These are phyloP conservation scores for Chrysoperla carnea DNA, from an alignment of 1,140 invertebrate genomes.

Conservation along the genomic window DNA sequence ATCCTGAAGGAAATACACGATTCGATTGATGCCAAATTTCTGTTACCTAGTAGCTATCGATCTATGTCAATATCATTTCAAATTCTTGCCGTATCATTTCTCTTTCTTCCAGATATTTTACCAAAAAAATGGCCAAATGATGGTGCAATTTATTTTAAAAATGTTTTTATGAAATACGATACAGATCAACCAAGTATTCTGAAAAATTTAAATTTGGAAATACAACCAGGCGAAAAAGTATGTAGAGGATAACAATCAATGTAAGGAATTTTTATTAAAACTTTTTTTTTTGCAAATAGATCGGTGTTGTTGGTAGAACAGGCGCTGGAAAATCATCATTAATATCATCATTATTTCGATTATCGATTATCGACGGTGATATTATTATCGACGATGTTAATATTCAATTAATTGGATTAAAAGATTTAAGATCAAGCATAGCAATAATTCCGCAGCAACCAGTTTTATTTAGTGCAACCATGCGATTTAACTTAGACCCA, in stretches of 20 bases:
- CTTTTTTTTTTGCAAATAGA: conserved; percentile 14
- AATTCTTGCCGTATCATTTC: too few relatives aligned
- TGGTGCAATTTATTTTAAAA: conserved; percentile 34
- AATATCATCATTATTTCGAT: conserved; percentile 47
- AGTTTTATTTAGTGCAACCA: conserved; percentile 67
- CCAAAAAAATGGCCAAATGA: conserved; percentile 13
- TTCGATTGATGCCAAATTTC: too few relatives aligned
- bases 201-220: conserved; percentile 40
- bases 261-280: too few relatives aligned
- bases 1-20: too few relatives aligned
- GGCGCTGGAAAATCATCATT: conserved; percentile 73
- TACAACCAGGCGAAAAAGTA: conserved; percentile 50
- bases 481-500: conserved; percentile 71
- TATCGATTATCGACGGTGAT: conserved; percentile 35
- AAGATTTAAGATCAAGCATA: conserved; percentile 56
- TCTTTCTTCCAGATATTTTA: background rate
- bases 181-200: conserved; percentile 41
- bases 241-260: too few relatives aligned
- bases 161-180: conserved; percentile 48
- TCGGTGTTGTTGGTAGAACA: conserved; percentile 49
- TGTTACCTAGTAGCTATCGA: too few relatives aligned
- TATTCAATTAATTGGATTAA: conserved; percentile 36
- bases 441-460: conserved; percentile 87
- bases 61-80: too few relatives aligned
- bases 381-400: conserved; percentile 56